Evolutionary conservation across 2,888 invertebrate species (phyloP), one percentile per base, ranked within the genome.

Genomic region (Sphecodes monilicornis): DNA sequence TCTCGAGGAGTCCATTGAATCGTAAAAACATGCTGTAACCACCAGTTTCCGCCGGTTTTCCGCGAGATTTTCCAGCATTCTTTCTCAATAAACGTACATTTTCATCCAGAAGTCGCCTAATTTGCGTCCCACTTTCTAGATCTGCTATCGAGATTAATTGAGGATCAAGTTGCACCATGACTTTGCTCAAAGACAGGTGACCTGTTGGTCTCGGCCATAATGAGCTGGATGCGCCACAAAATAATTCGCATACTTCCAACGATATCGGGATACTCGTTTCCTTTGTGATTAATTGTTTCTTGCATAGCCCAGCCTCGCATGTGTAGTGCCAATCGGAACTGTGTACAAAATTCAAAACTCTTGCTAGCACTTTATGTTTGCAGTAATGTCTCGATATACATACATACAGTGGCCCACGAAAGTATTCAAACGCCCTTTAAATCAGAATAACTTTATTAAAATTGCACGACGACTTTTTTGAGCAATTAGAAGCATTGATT

Each of bases 161-260:
- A 0, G 95, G 91, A 91, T 96, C 95, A 29, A 96, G 79, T 66
- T 95, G 91, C 89, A 96, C 95, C 50, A 96, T 93, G 87, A 94
- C 95, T 78, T 95, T 96, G 0, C 96, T 96, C 0, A 97, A 91
- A 4, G 96, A 95, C 5, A 96, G 91, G 29, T 95, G 94, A 0
- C 96, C 96, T 0, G 96, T 97, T 0, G 97, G 97, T 90, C 94
- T 95, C 0, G 97, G 97, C 97, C 97, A 97, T 1, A 97, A 91
- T 0, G 95, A 95, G 93, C 96, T 96, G 75, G 95, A 95, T 46
- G 96, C 95, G 43, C 96, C 96, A 91, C 97, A 97, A 92, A 96
- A 96, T 94, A 97, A 94, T 92, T 96, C 96, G 94, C 97, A 97
- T 43, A 96, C 96, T 85, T 96, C 95, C 83, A 97, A 93, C 10